Evolutionary conservation across 2,113 vertebrate genomes (phyloP).

Genomic region (Catharus minimus): DNA sequence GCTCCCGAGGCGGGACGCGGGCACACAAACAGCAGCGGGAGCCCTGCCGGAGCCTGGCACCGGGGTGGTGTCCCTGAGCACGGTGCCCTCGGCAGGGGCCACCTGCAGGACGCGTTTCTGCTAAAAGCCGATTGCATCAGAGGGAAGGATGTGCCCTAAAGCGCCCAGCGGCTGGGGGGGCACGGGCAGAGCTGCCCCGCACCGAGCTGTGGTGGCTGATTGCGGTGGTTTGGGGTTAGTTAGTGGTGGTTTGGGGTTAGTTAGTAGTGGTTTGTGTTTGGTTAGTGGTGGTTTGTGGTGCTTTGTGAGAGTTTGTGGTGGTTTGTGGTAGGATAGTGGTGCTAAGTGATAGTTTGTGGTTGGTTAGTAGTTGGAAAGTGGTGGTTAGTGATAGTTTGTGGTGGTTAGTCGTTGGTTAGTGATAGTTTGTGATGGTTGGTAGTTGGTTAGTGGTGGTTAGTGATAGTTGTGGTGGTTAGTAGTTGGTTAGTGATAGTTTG

Average conservation of each 20-base stretch:
- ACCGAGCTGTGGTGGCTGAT: rapidly evolving
- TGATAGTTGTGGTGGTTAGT: no score
- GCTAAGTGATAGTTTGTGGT: no score
- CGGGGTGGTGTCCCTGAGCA: rapidly evolving
- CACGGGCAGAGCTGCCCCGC: neutral
- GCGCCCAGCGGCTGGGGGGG: neutral
- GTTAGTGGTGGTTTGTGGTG: no score
- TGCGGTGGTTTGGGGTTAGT: neutral
- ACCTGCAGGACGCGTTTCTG: neutral
- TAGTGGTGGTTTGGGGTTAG: neutral
- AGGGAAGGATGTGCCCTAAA: rapidly evolving
- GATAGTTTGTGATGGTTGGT: no score
- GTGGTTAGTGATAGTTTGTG: neutral
- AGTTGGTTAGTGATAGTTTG: no score
- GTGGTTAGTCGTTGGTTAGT: no score
- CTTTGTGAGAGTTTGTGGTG: no score
- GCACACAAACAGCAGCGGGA: neutral
- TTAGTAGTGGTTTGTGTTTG: neutral
- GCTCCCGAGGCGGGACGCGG: neutral
- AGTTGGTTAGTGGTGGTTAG: neutral
- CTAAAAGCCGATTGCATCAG: rapidly evolving
- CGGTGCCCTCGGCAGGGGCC: neutral
- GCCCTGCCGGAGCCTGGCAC: neutral
- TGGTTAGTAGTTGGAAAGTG: no score
- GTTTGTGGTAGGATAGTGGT: neutral